Evolutionary conservation across 2,888 invertebrate genomes (phyloP), one percentile per base, ranked within the genome.

Genomic region (Drosophila mercatorum): DNA sequence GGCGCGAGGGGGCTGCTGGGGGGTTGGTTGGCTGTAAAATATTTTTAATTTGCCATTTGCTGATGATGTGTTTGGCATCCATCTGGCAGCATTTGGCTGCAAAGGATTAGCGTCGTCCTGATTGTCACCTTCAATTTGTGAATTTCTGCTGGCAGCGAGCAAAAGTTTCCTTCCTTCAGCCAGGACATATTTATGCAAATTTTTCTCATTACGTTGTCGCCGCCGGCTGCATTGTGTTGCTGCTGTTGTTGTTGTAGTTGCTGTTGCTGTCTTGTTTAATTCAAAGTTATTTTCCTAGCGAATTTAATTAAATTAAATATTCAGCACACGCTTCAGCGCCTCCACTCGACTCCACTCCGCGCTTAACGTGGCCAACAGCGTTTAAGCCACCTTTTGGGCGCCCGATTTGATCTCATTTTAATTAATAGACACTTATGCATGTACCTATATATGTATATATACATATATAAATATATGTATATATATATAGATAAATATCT

Each of bases 251-350:
- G 73, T 26, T 52, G 60, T 38, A 71, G 63, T 31, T 53, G 49
- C 31, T 49, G 61, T 72, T 68, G 67, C 59, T 53, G 47, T 73
- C 69, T 78, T 79, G 79, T 76, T 79, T 69, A 76, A 73, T 86
- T 78, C 82, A 79, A 87, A 86, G 88, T 84, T 87, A 88, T 88
- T 88, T 87, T 77, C 80, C 72, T 75, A 82, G 87, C 78, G 82
- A 88, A 88, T 88, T 88, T 87, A 88, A 88, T 88, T 88, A 88
- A 88, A 87, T 88, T 88, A 84, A 70, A 81, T 83, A 88, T 84
- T 80, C 87, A 84, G 56, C 81, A 78, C 87, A 88, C 87, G 87
- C 79, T 67, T 70, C 58, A 71, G 58, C 63, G 63, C 40, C 57
- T 55, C 44, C 17, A 17, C 17, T 34, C 49, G 36, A 31, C 26